Base-by-base conservation (phyloP, 2,797 vertebrate species). In the Chanos chanos region DNA sequence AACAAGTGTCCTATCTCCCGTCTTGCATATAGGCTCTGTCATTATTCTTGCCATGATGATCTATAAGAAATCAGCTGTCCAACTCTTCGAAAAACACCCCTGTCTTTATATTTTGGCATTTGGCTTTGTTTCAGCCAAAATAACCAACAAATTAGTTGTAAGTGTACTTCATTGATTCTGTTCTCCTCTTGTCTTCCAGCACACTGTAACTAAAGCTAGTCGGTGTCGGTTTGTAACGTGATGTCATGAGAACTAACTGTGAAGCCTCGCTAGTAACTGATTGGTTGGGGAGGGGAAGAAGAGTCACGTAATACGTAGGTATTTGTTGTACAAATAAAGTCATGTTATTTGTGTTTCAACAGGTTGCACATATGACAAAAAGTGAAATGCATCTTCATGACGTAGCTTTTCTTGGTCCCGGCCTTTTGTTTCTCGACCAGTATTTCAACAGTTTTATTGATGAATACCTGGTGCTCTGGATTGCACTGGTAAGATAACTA, bases 391-490 rank as follows among this genome's bases (percentile, higher is more conserved):
- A 96, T 77, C 90, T 99, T 56, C 92, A 97, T 9, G 96, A 99
- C 76, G 90, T 95, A 68, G 96, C 94, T 4, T 98, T 98, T 78
- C 89, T 99, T 68, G 96, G 96, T 18, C 96, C 96, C 7, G 95
- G 94, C 0, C 87, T 99, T 4, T 76, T 99, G 66, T 98, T 99
- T 67, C 89, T 99, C 62, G 91, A 99, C 86, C 96, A 99, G 71
- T 99, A 99, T 87, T 98, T 97, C 89, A 98, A 97, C 90, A 98
- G 96, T 87, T 97, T 98, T 82, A 92, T 99, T 71, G 94, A 98
- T 40, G 96, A 99, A 69, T 97, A 98, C 76, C 76, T 95, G 78
- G 95, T 99, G 16, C 90, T 99, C 69, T 99, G 96, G 96, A 92
- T 98, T 74, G 94, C 96, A 16, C 80, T 99, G 93, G 96, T 99